Evolutionary conservation across 2,888 invertebrate genomes (phyloP), one percentile per base, ranked within the genome.

Genomic region (Drosophila fulvimacula): DNA sequence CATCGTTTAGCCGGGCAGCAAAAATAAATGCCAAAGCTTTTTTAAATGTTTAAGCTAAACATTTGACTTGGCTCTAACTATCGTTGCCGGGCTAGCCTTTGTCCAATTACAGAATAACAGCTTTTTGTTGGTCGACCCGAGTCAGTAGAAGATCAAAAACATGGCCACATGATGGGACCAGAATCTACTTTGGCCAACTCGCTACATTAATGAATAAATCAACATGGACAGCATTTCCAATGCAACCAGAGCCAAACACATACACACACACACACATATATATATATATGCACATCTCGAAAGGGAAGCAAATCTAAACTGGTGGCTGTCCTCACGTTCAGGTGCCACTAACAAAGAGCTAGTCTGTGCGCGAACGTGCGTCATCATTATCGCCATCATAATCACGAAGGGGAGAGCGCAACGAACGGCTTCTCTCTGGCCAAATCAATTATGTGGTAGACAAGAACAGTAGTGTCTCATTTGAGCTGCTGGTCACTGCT

Each of bases 191-290:
- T 66, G 60, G 42, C 51, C 63, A 58, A 56, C 61, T 69, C 39
- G 49, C 63, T 49, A 62, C 76, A 69, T 76, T 79, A 86, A 86
- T 86, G 84, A 83, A 83, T 81, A 81, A 86, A 83, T 86, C 83
- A 82, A 78, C 80, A 83, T 74, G 70, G 74, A 60, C 73, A 66
- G 64, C 64, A 57, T 63, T 63, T 57, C 67, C 41, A 59, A 66
- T 76, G 70, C 57, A 65, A 63, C 13, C 21, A 21, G 21, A 4
- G 19, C 32, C 48, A 48, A 1, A 6, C 30, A 30, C 17, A 11
- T 17, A 7, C 49, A 13, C 19, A 17, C 32, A 49, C 21, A 13
- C 13, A 42, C 21, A 42, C 3, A 17, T 1, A 17, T 10, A 17
- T 1, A 39, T 4, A 39, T 1, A 10, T 5, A 17, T 5, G 4